Evolutionary conservation across 2,113 vertebrate genomes (phyloP).

Genomic region (Proteles cristata): DNA sequence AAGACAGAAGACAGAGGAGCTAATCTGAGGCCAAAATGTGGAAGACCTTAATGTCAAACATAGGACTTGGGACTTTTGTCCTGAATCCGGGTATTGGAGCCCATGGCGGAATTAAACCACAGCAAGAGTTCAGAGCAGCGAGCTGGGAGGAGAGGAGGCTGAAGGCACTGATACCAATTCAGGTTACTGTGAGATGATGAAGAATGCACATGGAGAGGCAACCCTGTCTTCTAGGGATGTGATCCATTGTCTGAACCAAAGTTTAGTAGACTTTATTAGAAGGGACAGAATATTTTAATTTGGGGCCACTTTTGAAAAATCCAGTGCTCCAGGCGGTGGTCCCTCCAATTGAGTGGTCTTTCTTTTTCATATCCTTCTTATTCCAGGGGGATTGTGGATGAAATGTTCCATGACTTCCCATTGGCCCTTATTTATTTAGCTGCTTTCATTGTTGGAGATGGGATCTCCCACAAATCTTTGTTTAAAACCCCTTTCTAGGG

Average conservation of each 20-base stretch:
- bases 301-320: background rate
- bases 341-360: background rate
- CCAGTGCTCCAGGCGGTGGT: background rate
- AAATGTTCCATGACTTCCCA: background rate
- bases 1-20: background rate
- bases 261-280: background rate
- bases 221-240: background rate
- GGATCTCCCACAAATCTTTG: background rate
- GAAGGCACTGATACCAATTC: background rate
- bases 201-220: rapidly evolving
- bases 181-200: background rate
- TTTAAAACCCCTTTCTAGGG: background rate
- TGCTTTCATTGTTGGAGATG: background rate
- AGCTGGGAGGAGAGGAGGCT: rapidly evolving
- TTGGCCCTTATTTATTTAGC: background rate
- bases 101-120: background rate
- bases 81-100: background rate
- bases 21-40: background rate
- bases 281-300: background rate
- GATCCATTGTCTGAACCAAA: background rate
- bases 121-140: background rate
- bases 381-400: background rate
- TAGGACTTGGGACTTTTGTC: background rate
- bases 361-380: background rate
- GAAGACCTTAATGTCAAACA: background rate